Evolutionary conservation across 2,113 vertebrate genomes (phyloP).

Genomic region (Hippocampus comes): DNA sequence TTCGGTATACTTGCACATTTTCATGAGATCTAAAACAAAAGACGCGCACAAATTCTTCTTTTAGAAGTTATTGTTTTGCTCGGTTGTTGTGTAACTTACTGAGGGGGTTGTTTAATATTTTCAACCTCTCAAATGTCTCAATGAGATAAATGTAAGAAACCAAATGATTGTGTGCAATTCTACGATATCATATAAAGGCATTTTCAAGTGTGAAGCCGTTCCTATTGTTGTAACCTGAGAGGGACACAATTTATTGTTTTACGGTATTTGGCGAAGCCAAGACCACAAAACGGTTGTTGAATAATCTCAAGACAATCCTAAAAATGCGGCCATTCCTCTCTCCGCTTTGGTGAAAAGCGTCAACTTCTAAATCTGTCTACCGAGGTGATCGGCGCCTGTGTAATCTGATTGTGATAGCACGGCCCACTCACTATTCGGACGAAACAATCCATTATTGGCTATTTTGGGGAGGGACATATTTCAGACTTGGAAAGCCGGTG

Average conservation of each 20-base stretch:
- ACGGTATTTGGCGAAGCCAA: background rate
- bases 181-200: no score
- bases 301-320: slow-evolving; percentile 48
- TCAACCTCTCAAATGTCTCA: no score
- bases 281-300: slow-evolving; percentile 3
- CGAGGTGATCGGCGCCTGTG: slow-evolving; percentile 4
- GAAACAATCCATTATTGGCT: slow-evolving; percentile 24
- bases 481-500: slow-evolving; percentile 19
- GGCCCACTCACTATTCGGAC: slow-evolving; percentile 19
- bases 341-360: slow-evolving; percentile 34
- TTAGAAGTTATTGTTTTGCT: background rate
- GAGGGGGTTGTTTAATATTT: no score
- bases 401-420: slow-evolving; percentile 32
- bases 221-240: background rate
- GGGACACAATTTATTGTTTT: background rate
- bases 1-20: background rate
- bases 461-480: slow-evolving; percentile 9
- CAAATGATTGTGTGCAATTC: background rate
- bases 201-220: no score
- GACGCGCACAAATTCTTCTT: background rate
- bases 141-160: no score
- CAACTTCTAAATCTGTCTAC: slow-evolving; percentile 43
- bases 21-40: background rate
- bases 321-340: slow-evolving; percentile 13
- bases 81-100: background rate